phyloP scores from a whole-genome alignment of 35 echinoderm and acorn worm genomes.

The Anneissia japonica region DNA sequence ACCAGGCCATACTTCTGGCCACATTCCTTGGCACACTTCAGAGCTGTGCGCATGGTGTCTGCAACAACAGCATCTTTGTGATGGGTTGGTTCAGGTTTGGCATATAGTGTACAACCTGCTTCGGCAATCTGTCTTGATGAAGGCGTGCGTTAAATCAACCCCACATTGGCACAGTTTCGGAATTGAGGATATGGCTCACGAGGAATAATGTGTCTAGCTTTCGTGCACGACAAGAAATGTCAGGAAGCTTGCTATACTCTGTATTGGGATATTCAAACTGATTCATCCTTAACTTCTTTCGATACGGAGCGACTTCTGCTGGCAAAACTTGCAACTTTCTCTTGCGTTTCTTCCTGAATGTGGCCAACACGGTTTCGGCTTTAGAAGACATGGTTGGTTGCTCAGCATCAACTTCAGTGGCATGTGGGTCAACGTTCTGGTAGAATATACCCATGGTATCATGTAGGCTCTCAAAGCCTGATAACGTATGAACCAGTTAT shows the following conservation, averaged over 20 bases:
- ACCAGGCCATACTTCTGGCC: constrained; percentile 2
- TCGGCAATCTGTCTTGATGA: constrained; percentile 9
- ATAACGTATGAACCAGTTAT: constrained; percentile 14
- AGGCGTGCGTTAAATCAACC: background rate
- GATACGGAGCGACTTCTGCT: no score
- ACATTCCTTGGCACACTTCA: constrained; percentile 23
- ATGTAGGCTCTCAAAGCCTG: constrained; percentile 12
- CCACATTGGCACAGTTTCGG: constrained; percentile 36
- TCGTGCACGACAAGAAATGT: no score
- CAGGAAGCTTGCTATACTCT: no score
- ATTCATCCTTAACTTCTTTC: no score
- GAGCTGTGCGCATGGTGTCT: constrained; percentile 10
- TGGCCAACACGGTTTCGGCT: no score
- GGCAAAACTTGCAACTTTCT: no score
- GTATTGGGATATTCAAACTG: no score
- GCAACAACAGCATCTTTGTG: constrained; percentile 2
- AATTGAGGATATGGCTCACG: background rate
- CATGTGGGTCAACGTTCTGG: background rate
- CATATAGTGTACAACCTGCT: constrained; percentile 18
- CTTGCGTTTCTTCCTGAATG: no score
- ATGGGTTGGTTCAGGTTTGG: background rate
- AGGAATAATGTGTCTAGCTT: constrained; percentile 11
- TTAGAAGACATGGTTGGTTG: no score
- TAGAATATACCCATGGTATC: background rate
- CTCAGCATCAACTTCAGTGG: background rate